These are phyloP conservation scores for Gallinago jamesoni DNA, from an alignment of 2,113 vertebrate species.

Conservation along the genomic window DNA sequence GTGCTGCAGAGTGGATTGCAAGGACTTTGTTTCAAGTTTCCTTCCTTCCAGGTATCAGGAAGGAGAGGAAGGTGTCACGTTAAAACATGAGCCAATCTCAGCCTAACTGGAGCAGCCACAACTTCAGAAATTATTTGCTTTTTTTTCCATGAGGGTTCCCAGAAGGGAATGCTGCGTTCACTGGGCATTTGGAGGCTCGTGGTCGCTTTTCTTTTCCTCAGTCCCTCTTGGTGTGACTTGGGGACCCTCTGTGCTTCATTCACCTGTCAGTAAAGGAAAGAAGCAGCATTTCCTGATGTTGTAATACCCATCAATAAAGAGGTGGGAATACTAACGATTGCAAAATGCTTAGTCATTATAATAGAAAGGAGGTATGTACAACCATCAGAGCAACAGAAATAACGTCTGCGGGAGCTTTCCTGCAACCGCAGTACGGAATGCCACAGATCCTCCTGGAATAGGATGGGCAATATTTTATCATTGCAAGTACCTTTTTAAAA, in stretches of 20 bases:
- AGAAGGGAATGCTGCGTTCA: fast-evolving
- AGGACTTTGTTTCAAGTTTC: neutral
- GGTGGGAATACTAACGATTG: neutral
- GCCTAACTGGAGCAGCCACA: neutral
- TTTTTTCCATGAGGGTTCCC: neutral
- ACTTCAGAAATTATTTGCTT: neutral
- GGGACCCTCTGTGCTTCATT: neutral
- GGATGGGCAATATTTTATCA: neutral
- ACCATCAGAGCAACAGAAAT: neutral
- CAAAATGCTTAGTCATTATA: neutral
- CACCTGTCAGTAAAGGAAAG: neutral
- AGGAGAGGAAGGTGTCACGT: neutral
- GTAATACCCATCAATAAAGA: neutral
- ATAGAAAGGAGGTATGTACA: neutral
- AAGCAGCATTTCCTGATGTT: neutral
- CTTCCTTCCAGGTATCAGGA: neutral
- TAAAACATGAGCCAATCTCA: neutral
- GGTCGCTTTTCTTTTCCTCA: neutral
- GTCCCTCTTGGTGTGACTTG: neutral
- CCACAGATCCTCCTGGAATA: neutral
- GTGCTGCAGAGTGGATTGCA: neutral
- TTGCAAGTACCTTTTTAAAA: neutral
- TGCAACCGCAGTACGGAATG: neutral
- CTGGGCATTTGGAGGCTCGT: neutral
- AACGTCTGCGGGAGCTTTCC: neutral